Evolutionary conservation across 1,140 invertebrate species (phyloP).

Genomic region (Aphaenogaster ashmeadi): DNA sequence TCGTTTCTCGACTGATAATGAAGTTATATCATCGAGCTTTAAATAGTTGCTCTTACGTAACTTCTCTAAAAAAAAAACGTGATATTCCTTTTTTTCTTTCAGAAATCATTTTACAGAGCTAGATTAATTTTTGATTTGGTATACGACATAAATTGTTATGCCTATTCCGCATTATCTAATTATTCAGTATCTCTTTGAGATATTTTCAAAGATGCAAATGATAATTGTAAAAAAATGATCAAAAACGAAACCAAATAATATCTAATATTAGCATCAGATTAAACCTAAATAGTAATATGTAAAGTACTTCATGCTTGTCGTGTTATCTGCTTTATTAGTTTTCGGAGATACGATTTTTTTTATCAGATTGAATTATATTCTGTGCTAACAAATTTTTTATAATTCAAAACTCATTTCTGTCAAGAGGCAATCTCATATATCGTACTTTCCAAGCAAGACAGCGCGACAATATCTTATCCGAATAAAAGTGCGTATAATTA

Average conservation of each 20-base stretch:
- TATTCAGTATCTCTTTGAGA: background rate
- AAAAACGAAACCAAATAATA: slow-evolving; percentile 41
- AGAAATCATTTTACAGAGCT: background rate
- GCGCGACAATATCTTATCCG: slow-evolving; percentile 76
- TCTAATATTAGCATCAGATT: slow-evolving; percentile 15
- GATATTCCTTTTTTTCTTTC: slow-evolving; percentile 25
- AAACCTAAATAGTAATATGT: background rate
- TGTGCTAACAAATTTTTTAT: background rate
- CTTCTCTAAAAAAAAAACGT: slow-evolving; percentile 23
- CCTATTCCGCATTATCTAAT: background rate
- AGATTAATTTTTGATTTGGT: slow-evolving; percentile 27
- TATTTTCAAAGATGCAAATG: slow-evolving; percentile 27
- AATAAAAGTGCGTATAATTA: slow-evolving; percentile 8
- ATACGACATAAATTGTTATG: background rate
- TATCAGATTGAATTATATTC: background rate
- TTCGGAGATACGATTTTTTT: background rate
- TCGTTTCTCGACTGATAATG: slow-evolving; percentile 58
- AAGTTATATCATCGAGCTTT: slow-evolving; percentile 45
- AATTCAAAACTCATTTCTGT: slow-evolving; percentile 10
- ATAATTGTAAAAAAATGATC: slow-evolving; percentile 14
- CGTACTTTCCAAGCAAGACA: slow-evolving; percentile 80
- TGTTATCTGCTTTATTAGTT: slow-evolving; percentile 18
- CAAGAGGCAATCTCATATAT: slow-evolving; percentile 83
- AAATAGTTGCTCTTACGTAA: slow-evolving; percentile 20
- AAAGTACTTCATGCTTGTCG: background rate